These are phyloP conservation scores for Chromis chromis DNA, from an alignment of 2,797 vertebrate genomes.

Conservation along the genomic window DNA sequence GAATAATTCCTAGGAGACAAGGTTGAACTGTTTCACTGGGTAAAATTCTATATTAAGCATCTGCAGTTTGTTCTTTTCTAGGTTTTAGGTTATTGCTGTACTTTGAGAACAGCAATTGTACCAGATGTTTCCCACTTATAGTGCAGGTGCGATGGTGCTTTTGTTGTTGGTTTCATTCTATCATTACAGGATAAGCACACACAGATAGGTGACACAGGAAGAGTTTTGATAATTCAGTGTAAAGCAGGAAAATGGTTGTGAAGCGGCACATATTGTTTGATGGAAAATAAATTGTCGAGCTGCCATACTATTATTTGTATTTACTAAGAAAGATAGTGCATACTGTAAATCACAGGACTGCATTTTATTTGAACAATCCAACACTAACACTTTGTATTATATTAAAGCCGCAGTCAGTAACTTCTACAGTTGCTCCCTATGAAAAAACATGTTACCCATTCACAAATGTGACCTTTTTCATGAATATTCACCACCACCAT, in stretches of 20 bases:
- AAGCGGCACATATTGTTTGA: background rate
- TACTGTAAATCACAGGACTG: background rate
- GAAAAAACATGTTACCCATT: too few species aligned
- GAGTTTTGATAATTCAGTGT: background rate
- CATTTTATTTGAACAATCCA: too few species aligned
- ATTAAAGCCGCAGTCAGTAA: too few species aligned
- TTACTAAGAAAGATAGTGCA: background rate
- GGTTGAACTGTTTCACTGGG: background rate
- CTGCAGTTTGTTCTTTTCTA: constrained; percentile 13
- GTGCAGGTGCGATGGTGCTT: background rate
- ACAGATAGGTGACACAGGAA: background rate
- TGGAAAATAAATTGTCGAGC: too few species aligned
- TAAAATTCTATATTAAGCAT: background rate
- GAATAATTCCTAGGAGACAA: background rate
- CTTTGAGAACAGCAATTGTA: constrained; percentile 5
- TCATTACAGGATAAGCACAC: background rate
- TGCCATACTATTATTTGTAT: too few species aligned
- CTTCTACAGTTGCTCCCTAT: too few species aligned
- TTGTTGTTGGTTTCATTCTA: background rate
- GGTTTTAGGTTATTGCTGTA: background rate
- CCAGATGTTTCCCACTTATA: background rate
- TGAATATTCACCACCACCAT: too few species aligned
- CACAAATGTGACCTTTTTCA: too few species aligned
- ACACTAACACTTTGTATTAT: background rate
- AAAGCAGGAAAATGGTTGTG: background rate